A percentile compares a stretch with the other conserved stretches of the same genome.
These are phyloP conservation scores for Jaculus jaculus DNA, from an alignment of 2,113 vertebrate genomes.

Conservation along the genomic window DNA sequence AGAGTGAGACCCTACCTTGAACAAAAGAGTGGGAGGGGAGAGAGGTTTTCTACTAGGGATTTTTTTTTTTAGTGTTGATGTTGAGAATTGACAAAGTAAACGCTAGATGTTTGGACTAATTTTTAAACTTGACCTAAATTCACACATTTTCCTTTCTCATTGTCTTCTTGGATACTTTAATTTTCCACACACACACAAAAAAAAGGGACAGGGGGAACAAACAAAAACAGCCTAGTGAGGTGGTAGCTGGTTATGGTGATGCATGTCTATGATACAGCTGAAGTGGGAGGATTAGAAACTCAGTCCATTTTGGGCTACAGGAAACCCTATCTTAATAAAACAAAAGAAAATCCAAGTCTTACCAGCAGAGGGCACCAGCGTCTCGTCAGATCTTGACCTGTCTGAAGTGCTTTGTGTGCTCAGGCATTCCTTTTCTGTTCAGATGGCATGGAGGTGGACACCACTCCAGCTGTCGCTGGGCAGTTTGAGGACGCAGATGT, in stretches of 20 bases:
- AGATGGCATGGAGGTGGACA: constrained; percentile 98
- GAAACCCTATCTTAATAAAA: background rate
- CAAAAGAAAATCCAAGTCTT: background rate
- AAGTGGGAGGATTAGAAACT: background rate
- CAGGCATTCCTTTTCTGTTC: constrained; percentile 39
- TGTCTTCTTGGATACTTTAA: background rate
- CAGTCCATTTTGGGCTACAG: too few relatives aligned
- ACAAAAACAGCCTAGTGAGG: too few relatives aligned
- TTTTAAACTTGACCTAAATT: constrained; percentile 26
- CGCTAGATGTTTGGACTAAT: background rate
- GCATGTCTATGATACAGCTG: background rate
- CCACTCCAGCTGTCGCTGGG: constrained; percentile 89
- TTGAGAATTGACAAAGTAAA: constrained; percentile 39
- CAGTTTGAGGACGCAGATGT: constrained; percentile 98
- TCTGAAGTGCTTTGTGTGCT: background rate
- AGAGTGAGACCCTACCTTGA: background rate
- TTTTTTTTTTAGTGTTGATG: background rate
- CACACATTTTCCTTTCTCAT: constrained; percentile 28
- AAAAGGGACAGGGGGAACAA: background rate
- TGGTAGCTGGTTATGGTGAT: background rate
- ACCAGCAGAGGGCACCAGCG: constrained; percentile 65
- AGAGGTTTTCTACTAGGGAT: background rate
- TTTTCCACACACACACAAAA: background rate
- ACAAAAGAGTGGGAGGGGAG: background rate
- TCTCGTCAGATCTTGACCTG: background rate